Conservation (phyloP, 2,797 vertebrate species). For the Falco biarmicus region DNA sequence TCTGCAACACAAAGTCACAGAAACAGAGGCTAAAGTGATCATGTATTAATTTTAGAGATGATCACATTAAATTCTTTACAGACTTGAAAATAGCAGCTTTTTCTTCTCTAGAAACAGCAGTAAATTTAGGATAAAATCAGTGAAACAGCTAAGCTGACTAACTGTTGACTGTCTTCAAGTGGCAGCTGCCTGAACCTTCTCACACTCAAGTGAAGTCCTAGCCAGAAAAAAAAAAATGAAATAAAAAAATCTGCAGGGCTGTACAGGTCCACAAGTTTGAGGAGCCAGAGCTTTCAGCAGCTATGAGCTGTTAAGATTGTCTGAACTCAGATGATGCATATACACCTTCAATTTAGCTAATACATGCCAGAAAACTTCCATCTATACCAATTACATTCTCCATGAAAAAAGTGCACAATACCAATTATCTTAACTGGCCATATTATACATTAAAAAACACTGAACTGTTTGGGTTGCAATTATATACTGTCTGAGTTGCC, state of each 20-base stretch:
- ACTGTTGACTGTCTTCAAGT: not conserved
- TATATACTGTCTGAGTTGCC: too few species aligned
- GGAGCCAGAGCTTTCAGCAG: not conserved
- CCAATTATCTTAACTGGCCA: not conserved
- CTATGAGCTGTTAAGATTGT: not conserved
- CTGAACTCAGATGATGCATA: not conserved
- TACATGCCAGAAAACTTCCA: accelerated
- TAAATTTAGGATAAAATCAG: not conserved
- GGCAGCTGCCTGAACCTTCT: not conserved
- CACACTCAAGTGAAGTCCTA: not conserved
- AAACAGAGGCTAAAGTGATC: not conserved
- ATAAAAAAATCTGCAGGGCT: not conserved
- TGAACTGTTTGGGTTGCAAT: not conserved
- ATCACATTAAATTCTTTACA: not conserved
- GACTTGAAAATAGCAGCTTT: not conserved
- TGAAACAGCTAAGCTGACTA: not conserved
- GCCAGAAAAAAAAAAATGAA: not conserved
- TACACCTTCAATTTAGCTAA: not conserved
- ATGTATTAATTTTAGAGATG: not conserved
- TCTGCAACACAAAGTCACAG: not conserved
- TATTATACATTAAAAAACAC: not conserved
- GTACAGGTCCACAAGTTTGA: not conserved
- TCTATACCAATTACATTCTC: not conserved
- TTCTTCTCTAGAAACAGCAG: not conserved
- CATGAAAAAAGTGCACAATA: accelerated